These are phyloP conservation scores for Vanessa cardui DNA, from an alignment of 2,888 invertebrate species.

Conservation along the genomic window DNA sequence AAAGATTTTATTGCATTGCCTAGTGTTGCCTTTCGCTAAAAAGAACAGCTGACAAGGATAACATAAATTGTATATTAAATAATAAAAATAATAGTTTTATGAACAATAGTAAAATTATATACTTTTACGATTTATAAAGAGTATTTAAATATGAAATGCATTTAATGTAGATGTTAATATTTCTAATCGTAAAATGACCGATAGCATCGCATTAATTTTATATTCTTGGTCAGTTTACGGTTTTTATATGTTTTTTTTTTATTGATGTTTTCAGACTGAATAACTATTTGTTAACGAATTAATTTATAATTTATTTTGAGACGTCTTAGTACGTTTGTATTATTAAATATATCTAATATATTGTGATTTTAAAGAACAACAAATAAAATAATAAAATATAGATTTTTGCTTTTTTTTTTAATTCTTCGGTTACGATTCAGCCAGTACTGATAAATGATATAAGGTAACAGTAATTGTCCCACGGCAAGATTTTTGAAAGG, in stretches of 20 bases:
- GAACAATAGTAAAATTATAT: not conserved
- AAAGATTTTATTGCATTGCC: not conserved
- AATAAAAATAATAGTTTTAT: not conserved
- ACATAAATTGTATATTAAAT: constrained; percentile 1
- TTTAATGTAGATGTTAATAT: constrained; percentile 10
- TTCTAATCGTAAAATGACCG: constrained; percentile 9
- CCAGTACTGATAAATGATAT: too few species aligned
- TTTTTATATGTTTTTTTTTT: constrained; percentile 29
- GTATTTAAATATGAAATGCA: constrained; percentile 2
- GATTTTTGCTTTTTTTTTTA: not conserved
- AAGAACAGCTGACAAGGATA: not conserved
- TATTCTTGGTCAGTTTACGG: constrained; percentile 4
- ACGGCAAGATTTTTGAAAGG: too few species aligned
- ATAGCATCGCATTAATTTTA: not conserved
- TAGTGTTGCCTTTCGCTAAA: not conserved
- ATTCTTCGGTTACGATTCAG: not conserved
- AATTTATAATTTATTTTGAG: constrained; percentile 55
- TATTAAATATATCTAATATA: constrained; percentile 6
- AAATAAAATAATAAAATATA: not conserved
- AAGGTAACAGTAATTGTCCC: too few species aligned
- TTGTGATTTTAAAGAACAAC: constrained; percentile 7
- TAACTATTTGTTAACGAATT: constrained; percentile 68
- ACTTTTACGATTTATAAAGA: not conserved
- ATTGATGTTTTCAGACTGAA: constrained; percentile 62
- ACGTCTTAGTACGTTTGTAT: not conserved